Percentiles rank a stretch among this genome's conserved stretches.
Conservation (phyloP, 2,797 vertebrate species). For the Xyrichtys novacula region DNA sequence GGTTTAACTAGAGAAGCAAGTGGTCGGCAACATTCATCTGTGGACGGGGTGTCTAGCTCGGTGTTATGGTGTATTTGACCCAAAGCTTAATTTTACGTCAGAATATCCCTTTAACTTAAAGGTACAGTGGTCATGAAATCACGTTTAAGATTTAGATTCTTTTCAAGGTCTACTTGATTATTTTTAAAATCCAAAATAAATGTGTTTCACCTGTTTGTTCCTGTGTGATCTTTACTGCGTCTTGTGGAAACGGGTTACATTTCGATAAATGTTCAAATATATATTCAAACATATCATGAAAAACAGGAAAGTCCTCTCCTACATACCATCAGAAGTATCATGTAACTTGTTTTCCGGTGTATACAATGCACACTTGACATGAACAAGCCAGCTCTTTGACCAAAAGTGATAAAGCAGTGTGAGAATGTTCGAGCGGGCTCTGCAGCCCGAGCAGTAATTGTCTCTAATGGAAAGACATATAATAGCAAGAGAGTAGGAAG, state of each 20-base stretch:
- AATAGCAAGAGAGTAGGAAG: slow-evolving; percentile 77
- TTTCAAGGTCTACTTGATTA: too few species aligned
- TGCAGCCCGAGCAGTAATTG: slow-evolving; percentile 71
- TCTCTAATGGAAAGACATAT: slow-evolving; percentile 78
- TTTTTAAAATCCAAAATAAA: too few species aligned
- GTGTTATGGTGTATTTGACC: too few species aligned
- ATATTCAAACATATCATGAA: neutral
- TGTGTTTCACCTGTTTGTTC: too few species aligned
- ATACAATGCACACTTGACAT: slow-evolving; percentile 70
- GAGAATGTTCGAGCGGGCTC: slow-evolving; percentile 62
- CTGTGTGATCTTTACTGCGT: too few species aligned
- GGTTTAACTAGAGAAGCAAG: too few species aligned
- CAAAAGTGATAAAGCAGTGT: slow-evolving; percentile 63
- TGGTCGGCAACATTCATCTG: too few species aligned
- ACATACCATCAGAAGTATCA: slow-evolving; percentile 52
- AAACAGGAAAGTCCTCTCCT: neutral
- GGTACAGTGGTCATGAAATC: too few species aligned
- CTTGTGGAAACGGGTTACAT: neutral
- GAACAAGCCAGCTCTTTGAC: slow-evolving; percentile 68
- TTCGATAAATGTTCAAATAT: neutral
- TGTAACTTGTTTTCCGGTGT: slow-evolving; percentile 61
- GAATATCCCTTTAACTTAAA: too few species aligned
- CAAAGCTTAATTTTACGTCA: too few species aligned
- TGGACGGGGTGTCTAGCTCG: too few species aligned
- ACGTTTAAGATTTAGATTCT: too few species aligned